A percentile compares a stretch with the other conserved stretches of the same genome.
Conservation (phyloP, 2,113 vertebrate species). For the Xerus inauris region DNA sequence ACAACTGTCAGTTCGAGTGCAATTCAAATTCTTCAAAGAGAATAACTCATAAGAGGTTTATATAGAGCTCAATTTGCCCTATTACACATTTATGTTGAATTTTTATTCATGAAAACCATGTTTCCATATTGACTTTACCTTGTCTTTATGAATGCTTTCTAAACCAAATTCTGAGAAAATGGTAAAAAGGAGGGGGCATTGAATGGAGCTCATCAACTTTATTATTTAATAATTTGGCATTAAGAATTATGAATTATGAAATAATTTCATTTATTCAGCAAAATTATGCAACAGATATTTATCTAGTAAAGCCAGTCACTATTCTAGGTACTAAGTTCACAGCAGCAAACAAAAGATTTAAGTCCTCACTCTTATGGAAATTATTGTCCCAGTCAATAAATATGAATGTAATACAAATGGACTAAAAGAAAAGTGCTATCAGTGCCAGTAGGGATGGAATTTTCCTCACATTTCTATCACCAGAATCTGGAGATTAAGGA, state of each 20-base stretch:
- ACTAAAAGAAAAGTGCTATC: neutral
- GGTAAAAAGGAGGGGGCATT: neutral
- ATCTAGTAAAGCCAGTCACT: neutral
- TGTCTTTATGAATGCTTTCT: conserved; percentile 33
- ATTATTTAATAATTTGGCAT: neutral
- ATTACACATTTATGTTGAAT: neutral
- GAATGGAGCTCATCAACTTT: neutral
- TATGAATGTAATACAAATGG: accelerated
- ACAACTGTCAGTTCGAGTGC: conserved; percentile 25
- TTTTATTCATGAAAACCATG: neutral
- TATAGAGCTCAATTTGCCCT: neutral
- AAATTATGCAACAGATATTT: neutral
- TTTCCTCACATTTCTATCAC: neutral
- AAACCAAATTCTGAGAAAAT: conserved; percentile 41
- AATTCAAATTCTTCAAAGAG: conserved; percentile 44
- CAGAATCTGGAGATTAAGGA: neutral
- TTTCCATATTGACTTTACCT: conserved; percentile 17
- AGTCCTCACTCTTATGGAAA: neutral
- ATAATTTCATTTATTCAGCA: neutral
- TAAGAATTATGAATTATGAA: conserved; percentile 19
- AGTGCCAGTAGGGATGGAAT: neutral
- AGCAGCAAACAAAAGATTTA: neutral
- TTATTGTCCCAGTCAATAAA: neutral
- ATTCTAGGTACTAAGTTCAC: neutral
- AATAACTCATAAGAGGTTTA: neutral